Evolutionary conservation across 2,888 invertebrate species (phyloP).

Genomic region (Ectropis crepuscularia): DNA sequence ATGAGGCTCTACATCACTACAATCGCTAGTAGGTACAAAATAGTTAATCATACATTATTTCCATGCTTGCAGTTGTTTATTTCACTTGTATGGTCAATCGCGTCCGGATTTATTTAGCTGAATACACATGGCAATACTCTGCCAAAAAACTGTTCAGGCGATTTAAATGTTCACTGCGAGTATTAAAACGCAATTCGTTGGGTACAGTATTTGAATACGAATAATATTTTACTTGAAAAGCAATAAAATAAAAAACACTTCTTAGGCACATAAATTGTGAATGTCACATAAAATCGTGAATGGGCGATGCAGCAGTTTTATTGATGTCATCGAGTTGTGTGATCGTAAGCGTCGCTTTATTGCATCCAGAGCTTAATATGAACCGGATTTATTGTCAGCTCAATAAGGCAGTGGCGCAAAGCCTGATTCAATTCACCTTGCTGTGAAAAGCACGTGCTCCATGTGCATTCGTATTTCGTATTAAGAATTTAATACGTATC

Average conservation of each 20-base stretch:
- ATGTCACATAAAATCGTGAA: constrained; percentile 58
- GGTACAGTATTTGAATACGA: constrained; percentile 40
- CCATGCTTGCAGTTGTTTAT: neutral
- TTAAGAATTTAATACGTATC: no score
- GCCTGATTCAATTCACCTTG: constrained; percentile 12
- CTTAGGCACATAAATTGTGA: constrained; percentile 63
- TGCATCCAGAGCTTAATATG: constrained; percentile 65
- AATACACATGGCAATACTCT: neutral
- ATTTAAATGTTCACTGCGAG: constrained; percentile 17
- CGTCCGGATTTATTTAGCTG: neutral
- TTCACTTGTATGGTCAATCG: neutral
- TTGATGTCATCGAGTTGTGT: constrained; percentile 65
- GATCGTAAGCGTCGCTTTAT: constrained; percentile 66
- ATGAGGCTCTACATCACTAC: no score
- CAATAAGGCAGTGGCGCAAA: constrained; percentile 32
- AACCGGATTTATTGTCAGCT: constrained; percentile 56
- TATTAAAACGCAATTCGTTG: constrained; percentile 27
- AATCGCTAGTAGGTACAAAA: neutral
- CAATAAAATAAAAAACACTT: constrained; percentile 60
- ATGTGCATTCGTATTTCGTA: no score
- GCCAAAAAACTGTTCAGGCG: constrained; percentile 14
- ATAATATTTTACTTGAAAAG: constrained; percentile 45
- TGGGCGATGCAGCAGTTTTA: constrained; percentile 64
- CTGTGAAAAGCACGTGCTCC: neutral
- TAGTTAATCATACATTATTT: neutral